phyloP scores from a whole-genome alignment of 2,888 invertebrate species.

The Fragum sueziense region DNA sequence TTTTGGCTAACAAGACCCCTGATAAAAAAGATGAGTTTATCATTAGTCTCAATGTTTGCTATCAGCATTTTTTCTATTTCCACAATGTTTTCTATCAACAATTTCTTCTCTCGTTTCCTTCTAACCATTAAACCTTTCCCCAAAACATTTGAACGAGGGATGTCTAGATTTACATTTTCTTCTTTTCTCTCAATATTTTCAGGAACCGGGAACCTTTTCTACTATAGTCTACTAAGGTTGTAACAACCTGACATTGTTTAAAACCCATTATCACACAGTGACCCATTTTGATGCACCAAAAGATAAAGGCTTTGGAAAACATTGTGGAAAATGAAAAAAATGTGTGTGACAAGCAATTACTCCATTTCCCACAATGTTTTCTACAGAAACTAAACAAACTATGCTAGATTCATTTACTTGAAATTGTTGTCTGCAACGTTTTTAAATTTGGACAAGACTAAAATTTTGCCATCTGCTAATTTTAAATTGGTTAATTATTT shows the following conservation, averaged over 20 bases:
- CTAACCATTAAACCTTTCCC: neutral
- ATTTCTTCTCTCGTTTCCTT: neutral
- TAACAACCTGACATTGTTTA: neutral
- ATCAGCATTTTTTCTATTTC: no score
- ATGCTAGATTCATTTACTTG: neutral
- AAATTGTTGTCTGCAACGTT: neutral
- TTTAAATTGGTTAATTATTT: neutral
- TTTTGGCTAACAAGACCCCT: no score
- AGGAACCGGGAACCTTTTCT: no score
- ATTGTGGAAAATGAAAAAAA: neutral
- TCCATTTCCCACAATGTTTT: conserved; percentile 8
- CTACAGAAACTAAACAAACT: neutral
- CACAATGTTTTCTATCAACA: no score
- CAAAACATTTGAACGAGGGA: neutral
- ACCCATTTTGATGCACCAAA: no score
- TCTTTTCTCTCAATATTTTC: neutral
- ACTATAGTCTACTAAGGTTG: neutral
- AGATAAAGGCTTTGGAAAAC: no score
- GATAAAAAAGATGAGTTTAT: no score
- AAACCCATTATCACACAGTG: no score
- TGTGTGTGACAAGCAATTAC: neutral
- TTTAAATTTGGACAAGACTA: neutral
- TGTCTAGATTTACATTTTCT: neutral
- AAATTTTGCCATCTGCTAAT: neutral
- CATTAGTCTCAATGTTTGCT: no score